phyloP scores from a whole-genome alignment of 2,797 vertebrate genomes.

The Tragelaphus eurycerus region DNA sequence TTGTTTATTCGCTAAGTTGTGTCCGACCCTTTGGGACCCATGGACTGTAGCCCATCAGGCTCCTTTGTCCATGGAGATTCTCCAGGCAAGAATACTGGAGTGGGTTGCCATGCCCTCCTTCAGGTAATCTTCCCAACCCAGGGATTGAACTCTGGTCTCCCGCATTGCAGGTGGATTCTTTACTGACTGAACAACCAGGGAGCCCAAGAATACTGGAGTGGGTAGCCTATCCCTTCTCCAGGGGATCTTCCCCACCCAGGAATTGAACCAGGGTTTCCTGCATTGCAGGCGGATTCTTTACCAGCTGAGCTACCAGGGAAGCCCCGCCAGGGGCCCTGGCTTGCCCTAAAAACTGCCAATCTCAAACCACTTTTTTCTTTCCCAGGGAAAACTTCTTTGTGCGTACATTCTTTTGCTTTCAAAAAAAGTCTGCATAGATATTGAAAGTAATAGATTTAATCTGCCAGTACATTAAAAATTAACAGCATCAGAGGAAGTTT shows the following conservation, averaged over 20 bases:
- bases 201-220: neutral
- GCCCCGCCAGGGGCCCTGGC: neutral
- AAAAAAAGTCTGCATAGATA: constrained; percentile 61
- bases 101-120: neutral
- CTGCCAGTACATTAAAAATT: constrained; percentile 67
- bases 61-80: neutral
- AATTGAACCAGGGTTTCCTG: neutral
- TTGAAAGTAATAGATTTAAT: constrained; percentile 70
- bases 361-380: neutral
- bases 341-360: neutral
- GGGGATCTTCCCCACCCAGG: neutral
- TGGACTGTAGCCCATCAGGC: neutral
- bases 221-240: neutral
- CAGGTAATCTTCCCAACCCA: neutral
- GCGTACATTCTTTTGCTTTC: constrained; percentile 8
- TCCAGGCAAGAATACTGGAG: neutral
- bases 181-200: neutral
- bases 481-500: constrained; percentile 64
- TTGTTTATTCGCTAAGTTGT: neutral
- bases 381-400: constrained; percentile 31
- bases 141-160: neutral
- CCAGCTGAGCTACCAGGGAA: neutral
- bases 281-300: neutral
- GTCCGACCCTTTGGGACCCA: neutral
- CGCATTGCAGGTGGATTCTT: neutral